A percentile compares a stretch with the other conserved stretches of the same genome.
phyloP scores from a whole-genome alignment of 2,888 invertebrate species.

The Polydrusus tereticollis region DNA sequence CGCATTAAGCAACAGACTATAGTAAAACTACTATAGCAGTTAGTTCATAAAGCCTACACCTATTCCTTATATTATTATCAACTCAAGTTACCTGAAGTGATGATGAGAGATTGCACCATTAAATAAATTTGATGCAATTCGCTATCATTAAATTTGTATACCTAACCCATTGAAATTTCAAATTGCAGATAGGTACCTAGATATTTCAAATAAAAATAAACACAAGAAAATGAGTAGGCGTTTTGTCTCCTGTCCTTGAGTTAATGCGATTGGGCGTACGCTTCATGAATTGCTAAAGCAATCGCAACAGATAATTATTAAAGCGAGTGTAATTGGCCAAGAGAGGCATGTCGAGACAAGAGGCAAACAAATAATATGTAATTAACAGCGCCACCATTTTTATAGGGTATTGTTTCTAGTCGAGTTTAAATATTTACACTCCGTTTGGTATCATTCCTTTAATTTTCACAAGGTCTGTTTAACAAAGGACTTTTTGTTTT shows the following conservation, averaged over 20 bases:
- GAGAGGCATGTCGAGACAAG: slow-evolving; percentile 40
- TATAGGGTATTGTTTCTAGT: slow-evolving; percentile 43
- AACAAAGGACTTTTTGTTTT: slow-evolving; percentile 4
- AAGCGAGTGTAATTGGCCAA: slow-evolving; percentile 37
- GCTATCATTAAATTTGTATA: neutral
- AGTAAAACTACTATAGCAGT: too few species aligned
- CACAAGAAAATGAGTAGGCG: slow-evolving; percentile 21
- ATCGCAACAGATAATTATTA: slow-evolving; percentile 41
- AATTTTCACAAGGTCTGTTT: slow-evolving; percentile 42
- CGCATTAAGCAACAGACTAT: too few species aligned
- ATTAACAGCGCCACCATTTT: slow-evolving; percentile 48
- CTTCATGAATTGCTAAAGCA: slow-evolving; percentile 33
- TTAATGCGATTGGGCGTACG: slow-evolving; percentile 36
- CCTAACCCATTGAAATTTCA: neutral
- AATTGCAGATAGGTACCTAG: neutral
- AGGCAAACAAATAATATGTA: slow-evolving; percentile 47
- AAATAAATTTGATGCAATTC: too few species aligned
- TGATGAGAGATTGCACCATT: too few species aligned
- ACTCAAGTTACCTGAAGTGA: too few species aligned
- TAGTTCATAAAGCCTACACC: too few species aligned
- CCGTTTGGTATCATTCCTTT: slow-evolving; percentile 34
- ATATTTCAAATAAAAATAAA: slow-evolving; percentile 23
- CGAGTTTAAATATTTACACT: slow-evolving; percentile 45
- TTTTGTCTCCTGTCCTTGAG: slow-evolving; percentile 16
- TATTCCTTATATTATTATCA: too few species aligned